Evolutionary conservation across 2,888 invertebrate species (phyloP).

Genomic region (Sphaerophoria rueppellii): DNA sequence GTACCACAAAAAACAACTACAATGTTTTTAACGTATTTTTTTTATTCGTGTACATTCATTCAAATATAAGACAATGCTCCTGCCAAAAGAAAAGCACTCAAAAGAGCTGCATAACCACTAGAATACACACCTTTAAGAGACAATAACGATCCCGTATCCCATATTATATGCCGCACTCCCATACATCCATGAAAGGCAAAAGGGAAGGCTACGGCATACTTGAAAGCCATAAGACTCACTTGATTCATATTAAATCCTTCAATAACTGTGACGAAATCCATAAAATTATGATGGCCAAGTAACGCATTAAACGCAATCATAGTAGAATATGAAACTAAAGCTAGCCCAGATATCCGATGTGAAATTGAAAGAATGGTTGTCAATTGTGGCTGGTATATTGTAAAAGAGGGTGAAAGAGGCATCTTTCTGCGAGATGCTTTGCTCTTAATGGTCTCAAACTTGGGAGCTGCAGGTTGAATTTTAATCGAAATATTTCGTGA

Average conservation of each 20-base stretch:
- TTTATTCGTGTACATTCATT: background rate
- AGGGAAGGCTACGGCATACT: conserved; percentile 31
- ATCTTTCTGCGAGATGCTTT: conserved; percentile 16
- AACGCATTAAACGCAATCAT: conserved; percentile 25
- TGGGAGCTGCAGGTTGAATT: background rate
- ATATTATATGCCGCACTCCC: conserved; percentile 57
- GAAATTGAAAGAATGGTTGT: conserved; percentile 51
- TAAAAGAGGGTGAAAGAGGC: conserved; percentile 38
- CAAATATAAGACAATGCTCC: background rate
- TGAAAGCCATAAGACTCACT: background rate
- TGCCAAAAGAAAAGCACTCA: conserved; percentile 17
- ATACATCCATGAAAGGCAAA: conserved; percentile 39
- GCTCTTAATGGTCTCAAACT: conserved; percentile 20
- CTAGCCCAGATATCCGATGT: conserved; percentile 43
- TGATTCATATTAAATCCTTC: conserved; percentile 38
- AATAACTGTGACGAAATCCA: conserved; percentile 36
- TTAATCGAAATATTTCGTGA: conserved; percentile 31
- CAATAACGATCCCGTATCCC: conserved; percentile 40
- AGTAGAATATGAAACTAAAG: conserved; percentile 8
- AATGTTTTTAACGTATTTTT: too few species aligned
- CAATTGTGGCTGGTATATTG: conserved; percentile 50
- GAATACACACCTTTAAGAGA: conserved; percentile 14
- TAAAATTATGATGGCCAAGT: conserved; percentile 26
- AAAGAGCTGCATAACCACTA: conserved; percentile 35
- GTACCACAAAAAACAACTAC: background rate